Base-by-base conservation (phyloP, 1,140 invertebrate species). In the Laupala kohalensis region DNA sequence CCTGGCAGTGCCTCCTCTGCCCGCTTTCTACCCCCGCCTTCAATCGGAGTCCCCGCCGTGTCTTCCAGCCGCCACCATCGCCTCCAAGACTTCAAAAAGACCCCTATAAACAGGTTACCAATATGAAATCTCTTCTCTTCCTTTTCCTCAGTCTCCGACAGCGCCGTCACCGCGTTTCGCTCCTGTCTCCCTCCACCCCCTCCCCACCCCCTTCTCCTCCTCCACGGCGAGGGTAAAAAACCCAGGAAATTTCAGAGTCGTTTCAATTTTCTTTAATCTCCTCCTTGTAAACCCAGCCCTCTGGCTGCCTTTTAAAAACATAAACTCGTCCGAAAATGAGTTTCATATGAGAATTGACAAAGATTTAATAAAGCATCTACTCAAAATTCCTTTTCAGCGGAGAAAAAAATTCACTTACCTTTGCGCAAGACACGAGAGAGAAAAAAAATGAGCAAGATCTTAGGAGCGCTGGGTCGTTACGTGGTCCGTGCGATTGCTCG, bases 281-380 rank as follows among this genome's bases (percentile, higher is more conserved):
- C 73, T 72, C 28, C 25, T 65, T 68, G 70, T 74, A 74, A 71
- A 73, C 70, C 25, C 53, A 69, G 70, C 74, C 74, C 72, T 71
- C 72, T 68, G 73, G 73, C 68, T 70, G 73, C 71, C 71, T 73
- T 74, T 72, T 73, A 74, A 73, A 72, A 74, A 73, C 69, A 69
- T 70, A 72, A 73, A 73, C 72, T 74, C 68, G 71, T 73, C 68
- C 62, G 73, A 74, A 74, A 74, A 74, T 74, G 73, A 74, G 73
- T 74, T 74, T 74, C 74, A 74, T 74, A 73, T 74, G 74, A 74
- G 71, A 69, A 74, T 74, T 74, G 69, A 73, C 75, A 65, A 67
- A 71, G 72, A 72, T 71, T 71, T 68, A 69, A 72, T 69, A 76
- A 74, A 75, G 66, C 71, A 67, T 65, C 66, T 26, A 19, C 53